Base-by-base conservation (phyloP, 2,797 vertebrate genomes). In the Denticeps clupeoides region DNA sequence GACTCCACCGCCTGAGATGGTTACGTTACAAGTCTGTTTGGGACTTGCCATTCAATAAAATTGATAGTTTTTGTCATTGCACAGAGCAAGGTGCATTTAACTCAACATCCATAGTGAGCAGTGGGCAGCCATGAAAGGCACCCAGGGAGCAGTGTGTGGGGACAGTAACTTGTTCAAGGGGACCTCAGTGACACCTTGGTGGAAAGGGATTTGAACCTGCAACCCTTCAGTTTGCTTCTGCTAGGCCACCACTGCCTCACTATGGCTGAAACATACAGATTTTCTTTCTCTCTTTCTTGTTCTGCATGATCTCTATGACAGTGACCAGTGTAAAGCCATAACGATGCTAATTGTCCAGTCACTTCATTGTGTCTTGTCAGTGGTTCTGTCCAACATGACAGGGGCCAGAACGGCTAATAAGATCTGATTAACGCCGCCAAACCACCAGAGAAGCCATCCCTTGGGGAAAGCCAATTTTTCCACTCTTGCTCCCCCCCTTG, bases 261-360 rank as follows among this genome's bases (percentile, higher is more conserved):
- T n/a, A n/a, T n/a, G n/a, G n/a, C n/a, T n/a, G n/a, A n/a, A n/a
- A n/a, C n/a, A n/a, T n/a, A n/a, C n/a, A n/a, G n/a, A n/a, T n/a
- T n/a, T n/a, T 12, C 33, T 72, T 79, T 41, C 29, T 9, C 47
- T 45, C 24, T 3, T 12, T 13, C 31, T 12, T 13, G 31, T 16
- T 32, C 13, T 35, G 13, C 13, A 12, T 8, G 15, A 7, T 45
- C 27, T 8, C 21, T 13, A 23, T 67, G 66, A 72, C 69, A 71
- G 53, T 67, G 64, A 57, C 52, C 53, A 50, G 55, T 65, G 63
- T 67, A 68, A 69, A 70, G 58, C 60, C 54, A 54, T 77, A 75
- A 77, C 76, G 63, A 51, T 51, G 44, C 60, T 75, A 77, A 75
- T 76, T 71, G 71, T 74, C 60, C 78, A 71, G 79, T 79, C 67